A percentile compares a stretch with the other conserved stretches of the same genome.
phyloP scores from a whole-genome alignment of 37 sponge, comb jelly and placozoan genomes.

The Aplysina aerophoba region DNA sequence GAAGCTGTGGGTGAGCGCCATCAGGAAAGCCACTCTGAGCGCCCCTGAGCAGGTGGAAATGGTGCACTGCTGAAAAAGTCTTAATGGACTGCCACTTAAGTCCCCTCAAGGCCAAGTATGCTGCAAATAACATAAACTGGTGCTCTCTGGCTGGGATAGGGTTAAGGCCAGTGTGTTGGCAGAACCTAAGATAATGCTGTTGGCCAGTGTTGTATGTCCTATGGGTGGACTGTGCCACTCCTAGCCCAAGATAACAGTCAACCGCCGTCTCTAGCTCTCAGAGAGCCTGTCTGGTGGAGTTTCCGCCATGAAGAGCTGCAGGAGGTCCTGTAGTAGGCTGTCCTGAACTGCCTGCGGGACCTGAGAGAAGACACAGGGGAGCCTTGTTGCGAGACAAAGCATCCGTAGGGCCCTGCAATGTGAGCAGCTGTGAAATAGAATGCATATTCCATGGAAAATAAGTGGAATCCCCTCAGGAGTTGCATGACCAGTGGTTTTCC shows the following conservation, averaged over 20 bases:
- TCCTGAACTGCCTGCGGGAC: not conserved
- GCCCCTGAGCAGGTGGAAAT: not conserved
- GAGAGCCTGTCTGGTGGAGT: not conserved
- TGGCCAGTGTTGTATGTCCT: not conserved
- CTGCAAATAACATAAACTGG: slow-evolving; percentile 15
- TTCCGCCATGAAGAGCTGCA: not conserved
- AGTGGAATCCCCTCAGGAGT: not conserved
- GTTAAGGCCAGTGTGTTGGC: not conserved
- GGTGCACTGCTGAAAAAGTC: slow-evolving; percentile 7
- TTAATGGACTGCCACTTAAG: not conserved
- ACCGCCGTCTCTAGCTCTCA: not conserved
- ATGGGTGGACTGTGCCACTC: not conserved
- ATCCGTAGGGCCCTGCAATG: not conserved
- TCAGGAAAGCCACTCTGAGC: not conserved
- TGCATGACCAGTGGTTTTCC: not conserved
- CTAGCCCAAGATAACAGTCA: not conserved
- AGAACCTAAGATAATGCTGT: slow-evolving; percentile 1
- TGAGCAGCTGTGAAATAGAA: not conserved
- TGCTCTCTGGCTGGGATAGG: slow-evolving; percentile 21
- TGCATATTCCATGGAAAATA: not conserved
- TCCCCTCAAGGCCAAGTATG: not conserved
- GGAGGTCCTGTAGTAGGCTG: not conserved
- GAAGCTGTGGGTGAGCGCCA: not conserved
- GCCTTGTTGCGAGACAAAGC: not conserved
- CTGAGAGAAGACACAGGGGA: not conserved